Conservation (phyloP, 2,113 vertebrate genomes). For the Macrotus californicus region DNA sequence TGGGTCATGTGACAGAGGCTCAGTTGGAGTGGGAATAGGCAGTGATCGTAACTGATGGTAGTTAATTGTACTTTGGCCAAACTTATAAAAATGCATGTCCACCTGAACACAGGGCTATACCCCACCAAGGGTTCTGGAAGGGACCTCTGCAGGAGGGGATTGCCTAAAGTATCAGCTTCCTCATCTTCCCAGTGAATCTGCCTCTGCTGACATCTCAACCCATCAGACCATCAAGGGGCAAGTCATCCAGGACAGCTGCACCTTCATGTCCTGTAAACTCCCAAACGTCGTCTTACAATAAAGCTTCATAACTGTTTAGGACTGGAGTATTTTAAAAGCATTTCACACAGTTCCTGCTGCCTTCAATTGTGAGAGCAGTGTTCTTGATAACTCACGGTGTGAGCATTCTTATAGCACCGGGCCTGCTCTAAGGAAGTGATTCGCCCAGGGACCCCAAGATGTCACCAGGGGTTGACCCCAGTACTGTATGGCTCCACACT, state of each 20-base stretch:
- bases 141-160: no score
- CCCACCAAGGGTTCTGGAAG: not conserved
- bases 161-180: not conserved
- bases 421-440: not conserved
- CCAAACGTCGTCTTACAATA: not conserved
- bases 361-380: not conserved
- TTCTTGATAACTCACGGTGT: not conserved
- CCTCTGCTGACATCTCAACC: not conserved
- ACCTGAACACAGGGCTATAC: not conserved
- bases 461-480: not conserved
- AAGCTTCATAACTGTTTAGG: not conserved
- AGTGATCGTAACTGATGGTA: not conserved
- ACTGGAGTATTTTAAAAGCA: not conserved
- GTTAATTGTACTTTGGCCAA: not conserved
- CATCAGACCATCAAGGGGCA: rapidly evolving
- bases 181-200: not conserved
- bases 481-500: not conserved
- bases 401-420: not conserved
- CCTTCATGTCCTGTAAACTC: not conserved
- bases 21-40: not conserved
- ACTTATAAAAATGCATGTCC: not conserved
- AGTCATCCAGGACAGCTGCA: no score
- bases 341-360: not conserved
- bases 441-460: not conserved
- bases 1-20: not conserved